Base-by-base conservation (phyloP, 2,888 invertebrate genomes). In the Noctuana brunneofusca region DNA sequence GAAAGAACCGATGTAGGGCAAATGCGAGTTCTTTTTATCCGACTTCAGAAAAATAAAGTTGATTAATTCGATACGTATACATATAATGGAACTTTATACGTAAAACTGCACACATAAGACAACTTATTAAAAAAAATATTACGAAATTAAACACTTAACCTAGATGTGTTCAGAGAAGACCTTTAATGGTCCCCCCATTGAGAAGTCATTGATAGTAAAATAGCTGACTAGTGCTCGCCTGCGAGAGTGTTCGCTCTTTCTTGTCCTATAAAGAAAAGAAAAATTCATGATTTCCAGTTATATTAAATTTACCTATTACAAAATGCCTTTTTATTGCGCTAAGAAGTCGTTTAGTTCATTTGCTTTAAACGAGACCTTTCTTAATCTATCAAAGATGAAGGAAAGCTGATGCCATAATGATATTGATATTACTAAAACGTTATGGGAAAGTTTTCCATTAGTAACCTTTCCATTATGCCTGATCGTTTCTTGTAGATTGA, bases 371-470 rank as follows among this genome's bases (percentile, higher is more conserved):
- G 22, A 48, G 55, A 43, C 24, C 35, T 18, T 43, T 24, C 1
- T 24, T 30, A 46, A 46, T 56, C 30, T 14, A 56, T 46, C 30
- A 56, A 56, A 46, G 43, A 56, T 43, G 24, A 16, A 18, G 38
- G 38, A 38, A 27, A 43, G 27, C 43, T 52, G 16, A 43, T 55
- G 9, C 16, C n/a, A 18, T 55, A 41, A 41, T 55, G 16, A 55
- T 55, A 43, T 43, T 43, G 41, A 55, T 27, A 22, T 35, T 22
- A 6, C 14, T 22, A 38, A 38, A 14, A 38, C 24, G 54, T 11
- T 18, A 35, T 35, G 22, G 20, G 35, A 53, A 53, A 53, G 53
- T 53, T 53, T 24, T 54, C 41, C 38, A 54, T 54, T 22, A 41
- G 38, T 1, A 54, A 11, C 18, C 14, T 38, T 38, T 53, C 32